Conservation (phyloP, 1,140 invertebrate genomes). For the Xylocopa sonorina region DNA sequence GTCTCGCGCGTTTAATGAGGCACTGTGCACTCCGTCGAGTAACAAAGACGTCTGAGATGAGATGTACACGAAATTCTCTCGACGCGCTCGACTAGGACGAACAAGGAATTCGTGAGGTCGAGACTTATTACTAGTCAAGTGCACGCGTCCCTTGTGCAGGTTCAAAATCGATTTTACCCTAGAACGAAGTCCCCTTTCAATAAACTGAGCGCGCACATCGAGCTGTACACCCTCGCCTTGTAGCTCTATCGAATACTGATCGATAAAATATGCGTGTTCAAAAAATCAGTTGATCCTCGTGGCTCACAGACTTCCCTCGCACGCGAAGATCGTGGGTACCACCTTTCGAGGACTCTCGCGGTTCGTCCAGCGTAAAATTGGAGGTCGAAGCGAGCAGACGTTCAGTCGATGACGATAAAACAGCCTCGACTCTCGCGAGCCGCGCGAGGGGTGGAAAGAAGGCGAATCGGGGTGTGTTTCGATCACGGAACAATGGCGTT, state of each 20-base stretch:
- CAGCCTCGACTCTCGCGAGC: neutral
- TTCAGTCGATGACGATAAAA: slow-evolving; percentile 5
- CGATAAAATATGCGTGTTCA: neutral
- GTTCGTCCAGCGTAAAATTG: slow-evolving; percentile 41
- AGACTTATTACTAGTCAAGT: slow-evolving; percentile 15
- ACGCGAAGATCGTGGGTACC: neutral
- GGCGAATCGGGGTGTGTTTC: neutral
- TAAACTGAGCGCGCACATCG: neutral
- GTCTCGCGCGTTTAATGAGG: neutral
- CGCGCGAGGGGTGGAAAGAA: too few relatives aligned
- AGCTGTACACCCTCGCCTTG: too few relatives aligned
- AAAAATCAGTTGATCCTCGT: too few relatives aligned
- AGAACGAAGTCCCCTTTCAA: neutral
- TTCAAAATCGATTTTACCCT: neutral
- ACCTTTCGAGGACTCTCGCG: neutral
- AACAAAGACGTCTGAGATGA: neutral
- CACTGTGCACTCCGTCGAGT: neutral
- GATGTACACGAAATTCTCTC: neutral
- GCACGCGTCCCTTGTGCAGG: neutral
- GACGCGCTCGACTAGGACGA: neutral
- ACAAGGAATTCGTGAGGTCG: neutral
- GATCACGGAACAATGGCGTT: neutral
- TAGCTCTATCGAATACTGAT: too few relatives aligned
- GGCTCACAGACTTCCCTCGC: too few relatives aligned
- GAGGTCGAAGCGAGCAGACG: slow-evolving; percentile 11